Percentiles rank a stretch among this genome's conserved stretches.
These are phyloP conservation scores for Rhinopithecus roxellana DNA, from an alignment of 2,113 vertebrate species.

Conservation along the genomic window DNA sequence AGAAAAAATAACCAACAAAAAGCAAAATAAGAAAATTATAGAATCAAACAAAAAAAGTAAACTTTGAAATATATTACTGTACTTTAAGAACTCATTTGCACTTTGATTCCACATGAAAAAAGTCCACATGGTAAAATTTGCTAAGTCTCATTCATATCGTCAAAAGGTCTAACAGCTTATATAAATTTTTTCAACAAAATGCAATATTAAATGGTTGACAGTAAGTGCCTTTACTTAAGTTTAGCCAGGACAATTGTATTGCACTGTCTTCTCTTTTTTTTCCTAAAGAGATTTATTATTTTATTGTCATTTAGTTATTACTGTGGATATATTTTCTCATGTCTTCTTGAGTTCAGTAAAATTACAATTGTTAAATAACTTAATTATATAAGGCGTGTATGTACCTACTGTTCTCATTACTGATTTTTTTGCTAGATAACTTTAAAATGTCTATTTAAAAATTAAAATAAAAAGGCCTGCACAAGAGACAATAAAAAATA, in stretches of 20 bases:
- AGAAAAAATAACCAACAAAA: neutral
- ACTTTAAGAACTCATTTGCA: neutral
- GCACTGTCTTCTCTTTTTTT: neutral
- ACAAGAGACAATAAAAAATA: neutral
- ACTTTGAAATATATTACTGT: neutral
- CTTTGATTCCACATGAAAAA: neutral
- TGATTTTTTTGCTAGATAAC: neutral
- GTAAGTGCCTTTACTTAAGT: neutral
- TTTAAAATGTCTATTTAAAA: slow-evolving; percentile 26
- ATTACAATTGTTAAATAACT: neutral
- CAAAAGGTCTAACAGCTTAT: neutral
- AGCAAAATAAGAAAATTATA: neutral
- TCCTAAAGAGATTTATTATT: slow-evolving; percentile 19
- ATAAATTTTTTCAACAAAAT: neutral
- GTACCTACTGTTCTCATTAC: neutral
- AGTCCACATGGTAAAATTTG: neutral
- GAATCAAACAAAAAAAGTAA: neutral
- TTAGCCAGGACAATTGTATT: neutral
- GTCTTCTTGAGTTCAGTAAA: neutral
- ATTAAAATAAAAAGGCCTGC: neutral
- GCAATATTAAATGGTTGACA: neutral
- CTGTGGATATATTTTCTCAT: neutral
- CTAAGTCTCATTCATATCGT: neutral
- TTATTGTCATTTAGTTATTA: slow-evolving; percentile 37
- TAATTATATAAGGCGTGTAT: neutral